Evolutionary conservation across 2,113 vertebrate genomes (phyloP).

Genomic region (Paraplagusia blochii): DNA sequence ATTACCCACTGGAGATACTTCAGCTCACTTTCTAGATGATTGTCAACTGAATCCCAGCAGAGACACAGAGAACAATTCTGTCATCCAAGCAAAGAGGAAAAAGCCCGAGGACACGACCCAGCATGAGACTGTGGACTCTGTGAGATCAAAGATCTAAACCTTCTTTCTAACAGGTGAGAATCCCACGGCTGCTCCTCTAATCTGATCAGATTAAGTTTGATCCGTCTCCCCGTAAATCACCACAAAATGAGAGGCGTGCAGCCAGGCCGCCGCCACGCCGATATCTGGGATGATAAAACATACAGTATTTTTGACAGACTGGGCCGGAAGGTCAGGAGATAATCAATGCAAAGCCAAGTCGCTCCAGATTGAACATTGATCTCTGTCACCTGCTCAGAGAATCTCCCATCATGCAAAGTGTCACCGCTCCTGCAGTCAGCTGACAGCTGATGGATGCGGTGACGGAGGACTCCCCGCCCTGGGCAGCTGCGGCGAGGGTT

Average conservation of each 20-base stretch:
- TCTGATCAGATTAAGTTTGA: no score
- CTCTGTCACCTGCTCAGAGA: slow-evolving; percentile 29
- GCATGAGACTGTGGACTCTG: no score
- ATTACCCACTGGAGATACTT: no score
- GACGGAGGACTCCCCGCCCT: slow-evolving; percentile 8
- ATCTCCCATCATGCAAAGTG: slow-evolving; percentile 26
- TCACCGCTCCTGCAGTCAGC: slow-evolving; percentile 14
- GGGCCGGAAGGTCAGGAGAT: slow-evolving; percentile 38
- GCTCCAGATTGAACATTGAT: slow-evolving; percentile 35
- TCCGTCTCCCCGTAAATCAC: no score
- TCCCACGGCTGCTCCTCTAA: no score
- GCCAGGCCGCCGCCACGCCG: background rate
- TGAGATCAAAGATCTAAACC: no score
- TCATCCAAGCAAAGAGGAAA: no score
- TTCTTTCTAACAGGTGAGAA: no score
- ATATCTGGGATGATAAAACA: slow-evolving; percentile 6
- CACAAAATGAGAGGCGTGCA: background rate
- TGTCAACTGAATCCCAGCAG: no score
- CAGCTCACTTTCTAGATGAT: no score
- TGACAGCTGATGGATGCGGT: slow-evolving; percentile 25
- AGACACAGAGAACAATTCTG: no score
- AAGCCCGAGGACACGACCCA: no score
- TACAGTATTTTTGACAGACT: slow-evolving; percentile 5
- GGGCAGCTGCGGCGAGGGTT: slow-evolving; percentile 5
- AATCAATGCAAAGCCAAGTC: slow-evolving; percentile 35